phyloP scores from a whole-genome alignment of 2,888 invertebrate species.

The Cheilosia vernalis region DNA sequence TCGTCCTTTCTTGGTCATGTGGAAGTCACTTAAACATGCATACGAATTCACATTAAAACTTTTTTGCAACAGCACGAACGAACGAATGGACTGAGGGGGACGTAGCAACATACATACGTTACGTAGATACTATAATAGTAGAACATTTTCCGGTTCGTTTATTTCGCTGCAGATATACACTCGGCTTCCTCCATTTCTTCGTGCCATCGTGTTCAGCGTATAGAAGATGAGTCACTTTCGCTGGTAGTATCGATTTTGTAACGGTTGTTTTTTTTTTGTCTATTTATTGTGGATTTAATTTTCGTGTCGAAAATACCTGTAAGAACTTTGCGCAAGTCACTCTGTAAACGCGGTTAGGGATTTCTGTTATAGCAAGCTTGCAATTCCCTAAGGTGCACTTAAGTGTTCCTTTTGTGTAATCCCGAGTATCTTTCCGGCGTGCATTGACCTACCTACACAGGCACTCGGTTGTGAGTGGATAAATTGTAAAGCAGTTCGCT shows the following conservation, averaged over 20 bases:
- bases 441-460: constrained; percentile 84
- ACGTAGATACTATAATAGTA: constrained; percentile 2
- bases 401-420: constrained; percentile 51
- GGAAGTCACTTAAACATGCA: constrained; percentile 72
- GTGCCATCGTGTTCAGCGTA: constrained; percentile 31
- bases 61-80: constrained; percentile 50
- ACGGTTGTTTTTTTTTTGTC: constrained; percentile 29
- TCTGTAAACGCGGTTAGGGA: neutral
- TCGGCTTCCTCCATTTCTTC: constrained; percentile 9
- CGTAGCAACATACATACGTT: constrained; percentile 4
- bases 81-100: constrained; percentile 34
- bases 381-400: constrained; percentile 39
- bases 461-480: constrained; percentile 63
- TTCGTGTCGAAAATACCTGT: constrained; percentile 35
- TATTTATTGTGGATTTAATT: constrained; percentile 12
- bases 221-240: constrained; percentile 77
- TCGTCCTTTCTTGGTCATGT: constrained; percentile 74
- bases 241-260: constrained; percentile 76
- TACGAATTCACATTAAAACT: constrained; percentile 65
- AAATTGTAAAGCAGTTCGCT: constrained; percentile 13
- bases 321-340: constrained; percentile 18
- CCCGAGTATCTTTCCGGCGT: constrained; percentile 82
- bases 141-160: constrained; percentile 65
- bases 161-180: constrained; percentile 57
- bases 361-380: neutral